phyloP scores from a whole-genome alignment of 2,113 vertebrate genomes.

The Gymnorhina tibicen region DNA sequence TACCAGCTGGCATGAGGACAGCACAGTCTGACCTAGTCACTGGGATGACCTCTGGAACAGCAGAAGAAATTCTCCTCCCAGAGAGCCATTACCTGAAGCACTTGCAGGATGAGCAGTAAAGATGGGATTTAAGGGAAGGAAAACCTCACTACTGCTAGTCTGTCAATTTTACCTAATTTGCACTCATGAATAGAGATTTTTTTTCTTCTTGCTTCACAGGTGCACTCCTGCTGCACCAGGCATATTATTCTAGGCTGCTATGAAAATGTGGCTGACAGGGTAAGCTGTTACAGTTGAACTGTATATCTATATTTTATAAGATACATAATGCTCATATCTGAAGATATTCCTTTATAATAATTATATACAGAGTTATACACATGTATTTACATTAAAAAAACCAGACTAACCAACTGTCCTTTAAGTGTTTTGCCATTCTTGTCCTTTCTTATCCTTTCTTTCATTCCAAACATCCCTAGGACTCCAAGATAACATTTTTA shows the following conservation, averaged over 20 bases:
- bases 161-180: slow-evolving; percentile 57
- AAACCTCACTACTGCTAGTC: not conserved
- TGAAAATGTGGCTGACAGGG: slow-evolving; percentile 4
- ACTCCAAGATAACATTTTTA: not conserved
- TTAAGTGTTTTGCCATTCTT: not conserved
- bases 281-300: not conserved
- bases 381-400: not conserved
- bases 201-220: slow-evolving; percentile 24
- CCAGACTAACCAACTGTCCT: not conserved
- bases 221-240: slow-evolving; percentile 27
- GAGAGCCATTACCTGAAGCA: not conserved
- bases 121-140: not conserved
- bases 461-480: not conserved
- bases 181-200: slow-evolving; percentile 54
- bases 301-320: not conserved
- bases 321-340: not conserved
- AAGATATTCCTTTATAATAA: not conserved
- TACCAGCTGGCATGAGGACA: not conserved
- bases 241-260: slow-evolving; percentile 22
- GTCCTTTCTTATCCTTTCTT: not conserved
- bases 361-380: not conserved
- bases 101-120: not conserved
- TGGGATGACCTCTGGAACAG: not conserved
- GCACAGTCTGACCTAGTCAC: not conserved
- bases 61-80: not conserved